Conservation (phyloP, 2,888 invertebrate genomes). For the Shargacucullia verbasci region DNA sequence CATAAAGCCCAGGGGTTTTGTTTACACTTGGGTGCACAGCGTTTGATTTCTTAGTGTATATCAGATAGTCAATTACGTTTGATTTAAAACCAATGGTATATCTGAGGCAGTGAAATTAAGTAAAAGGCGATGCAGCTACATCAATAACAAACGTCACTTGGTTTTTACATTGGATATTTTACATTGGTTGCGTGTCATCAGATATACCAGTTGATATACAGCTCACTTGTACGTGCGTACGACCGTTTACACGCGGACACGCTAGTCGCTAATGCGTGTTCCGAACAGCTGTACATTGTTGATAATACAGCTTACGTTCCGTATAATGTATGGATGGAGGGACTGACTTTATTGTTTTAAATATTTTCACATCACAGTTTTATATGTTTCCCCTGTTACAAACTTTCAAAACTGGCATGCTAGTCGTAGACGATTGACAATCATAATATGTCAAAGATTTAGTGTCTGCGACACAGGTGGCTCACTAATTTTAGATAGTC, state of each 20-base stretch:
- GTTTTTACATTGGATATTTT: conserved; percentile 2
- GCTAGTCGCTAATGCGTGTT: conserved; percentile 31
- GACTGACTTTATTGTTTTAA: no score
- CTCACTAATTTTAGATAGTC: no score
- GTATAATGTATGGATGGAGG: no score
- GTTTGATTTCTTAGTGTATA: no score
- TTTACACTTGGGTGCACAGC: conserved; percentile 13
- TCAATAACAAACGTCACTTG: conserved; percentile 5
- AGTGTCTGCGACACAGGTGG: no score
- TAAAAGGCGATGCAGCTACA: conserved; percentile 1
- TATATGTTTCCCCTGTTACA: no score
- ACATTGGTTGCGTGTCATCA: conserved; percentile 10
- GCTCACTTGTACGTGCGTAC: no score
- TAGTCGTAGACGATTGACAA: no score
- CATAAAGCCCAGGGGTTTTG: conserved; percentile 15
- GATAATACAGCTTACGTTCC: conserved; percentile 12
- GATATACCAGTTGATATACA: conserved; percentile 14
- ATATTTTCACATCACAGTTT: no score
- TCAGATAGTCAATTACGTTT: no score
- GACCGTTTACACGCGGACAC: conserved; percentile 2
- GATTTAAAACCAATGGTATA: background rate
- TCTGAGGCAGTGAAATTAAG: background rate
- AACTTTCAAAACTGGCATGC: no score
- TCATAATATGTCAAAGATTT: no score
- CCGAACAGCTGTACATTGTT: conserved; percentile 12